Base-by-base conservation (phyloP, 2,888 invertebrate genomes). In the Branchinecta sandiegonensis region DNA sequence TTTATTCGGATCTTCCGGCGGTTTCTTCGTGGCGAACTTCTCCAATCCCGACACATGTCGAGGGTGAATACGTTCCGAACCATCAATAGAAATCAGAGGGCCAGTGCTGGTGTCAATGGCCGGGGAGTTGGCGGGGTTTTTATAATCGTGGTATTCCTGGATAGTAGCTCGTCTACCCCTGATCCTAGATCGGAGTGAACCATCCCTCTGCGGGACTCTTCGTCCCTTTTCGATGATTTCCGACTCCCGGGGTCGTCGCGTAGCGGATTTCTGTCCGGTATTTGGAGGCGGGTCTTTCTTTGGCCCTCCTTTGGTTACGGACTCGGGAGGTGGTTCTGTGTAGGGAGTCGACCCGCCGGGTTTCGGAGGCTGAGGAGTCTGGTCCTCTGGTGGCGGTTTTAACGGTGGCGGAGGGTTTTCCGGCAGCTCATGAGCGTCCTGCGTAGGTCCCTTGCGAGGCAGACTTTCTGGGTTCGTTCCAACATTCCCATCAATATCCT, bases 241-340 rank as follows among this genome's bases (percentile, higher is more conserved):
- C 23, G n/a, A n/a, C 63, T 56, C 63, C 11, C 23, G n/a, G 9
- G 63, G 23, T 23, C 23, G n/a, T 23, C 63, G n/a, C 14, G 14
- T 56, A 17, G 63, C 63, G 63, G 63, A 56, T 56, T 23, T n/a
- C 11, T 56, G 63, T 56, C 63, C 63, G 14, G 63, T 56, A 23
- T 56, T 23, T 17, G 63, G 63, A 56, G 63, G 63, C n/a, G 63
- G 63, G 23, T 56, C 63, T 56, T 56, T 56, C 11, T 56, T 56
- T 10, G 63, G 56, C 14, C 63, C 63, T 9, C 63, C 63, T 56
- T 23, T 56, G 8, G 14, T 56, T 17, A 56, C 23, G 9, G 63
- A 56, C 10, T 56, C 63, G 23, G 63, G 63, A 56, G 63, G 63
- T 10, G 63, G 63, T 10, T 56, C 63, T 17, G n/a, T 56, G 23